Conservation (phyloP, 2,797 vertebrate genomes). For the Aphelocoma californica region DNA sequence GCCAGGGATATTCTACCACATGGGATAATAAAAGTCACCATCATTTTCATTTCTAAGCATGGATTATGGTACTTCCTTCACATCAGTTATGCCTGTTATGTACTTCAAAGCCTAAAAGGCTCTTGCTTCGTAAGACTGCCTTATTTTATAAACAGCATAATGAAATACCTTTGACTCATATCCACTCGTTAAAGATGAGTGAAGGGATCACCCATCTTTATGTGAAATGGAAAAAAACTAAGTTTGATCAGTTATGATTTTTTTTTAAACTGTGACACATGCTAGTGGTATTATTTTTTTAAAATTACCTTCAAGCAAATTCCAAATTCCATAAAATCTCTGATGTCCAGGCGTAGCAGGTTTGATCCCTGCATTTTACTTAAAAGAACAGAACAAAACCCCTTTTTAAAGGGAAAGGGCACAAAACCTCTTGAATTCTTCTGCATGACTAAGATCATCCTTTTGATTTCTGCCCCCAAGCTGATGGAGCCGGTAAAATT, state of each 20-base stretch:
- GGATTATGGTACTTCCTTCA: not conserved
- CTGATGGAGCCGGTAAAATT: not conserved
- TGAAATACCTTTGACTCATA: not conserved
- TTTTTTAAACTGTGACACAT: not conserved
- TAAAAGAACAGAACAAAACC: not conserved
- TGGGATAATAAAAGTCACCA: not conserved
- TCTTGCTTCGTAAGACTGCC: not conserved
- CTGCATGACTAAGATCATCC: not conserved
- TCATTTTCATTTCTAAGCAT: not conserved
- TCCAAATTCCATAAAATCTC: not conserved
- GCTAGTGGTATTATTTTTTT: accelerated
- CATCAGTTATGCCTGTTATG: not conserved
- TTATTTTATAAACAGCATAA: not conserved
- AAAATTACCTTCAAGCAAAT: not conserved
- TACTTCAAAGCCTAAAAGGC: not conserved
- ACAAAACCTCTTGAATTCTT: not conserved
- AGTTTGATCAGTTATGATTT: not conserved
- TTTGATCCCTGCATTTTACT: not conserved
- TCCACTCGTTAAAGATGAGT: not conserved
- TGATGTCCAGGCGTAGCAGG: not conserved
- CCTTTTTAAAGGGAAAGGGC: not conserved
- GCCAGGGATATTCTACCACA: not conserved
- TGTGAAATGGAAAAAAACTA: not conserved
- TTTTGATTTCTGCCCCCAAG: not conserved
- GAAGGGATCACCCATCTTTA: not conserved